These are phyloP conservation scores for Omphaloscelis lunosa DNA, from an alignment of 2,888 invertebrate species.

Conservation along the genomic window DNA sequence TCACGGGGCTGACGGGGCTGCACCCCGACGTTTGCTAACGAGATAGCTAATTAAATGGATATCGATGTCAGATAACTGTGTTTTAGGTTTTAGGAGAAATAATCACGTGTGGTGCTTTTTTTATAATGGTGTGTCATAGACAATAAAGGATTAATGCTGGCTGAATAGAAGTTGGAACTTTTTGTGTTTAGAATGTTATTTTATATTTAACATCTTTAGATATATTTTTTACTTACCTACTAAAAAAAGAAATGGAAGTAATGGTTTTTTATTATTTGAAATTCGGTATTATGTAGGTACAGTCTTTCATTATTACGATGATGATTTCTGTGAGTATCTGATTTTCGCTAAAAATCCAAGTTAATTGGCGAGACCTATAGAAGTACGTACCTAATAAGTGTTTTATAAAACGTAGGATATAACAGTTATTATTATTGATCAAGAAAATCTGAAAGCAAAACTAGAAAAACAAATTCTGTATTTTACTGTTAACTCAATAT, in stretches of 20 bases:
- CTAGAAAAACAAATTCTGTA: not conserved
- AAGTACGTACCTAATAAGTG: not conserved
- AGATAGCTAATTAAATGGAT: conserved; percentile 64
- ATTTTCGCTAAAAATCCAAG: not conserved
- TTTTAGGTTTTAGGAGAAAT: conserved; percentile 22
- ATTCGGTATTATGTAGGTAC: not conserved
- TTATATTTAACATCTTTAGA: not conserved
- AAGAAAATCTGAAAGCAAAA: not conserved
- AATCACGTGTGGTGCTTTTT: conserved; percentile 20
- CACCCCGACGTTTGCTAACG: conserved; percentile 60
- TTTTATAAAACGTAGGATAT: not conserved
- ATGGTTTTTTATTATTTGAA: not conserved
- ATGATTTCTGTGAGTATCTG: not conserved
- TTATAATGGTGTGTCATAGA: conserved; percentile 25
- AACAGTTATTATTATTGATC: not conserved
- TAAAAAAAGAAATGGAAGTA: not conserved
- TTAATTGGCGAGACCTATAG: not conserved
- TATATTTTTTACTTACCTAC: not conserved
- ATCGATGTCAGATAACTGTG: conserved; percentile 40
- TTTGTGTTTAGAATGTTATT: not conserved
- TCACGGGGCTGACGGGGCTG: conserved; percentile 40
- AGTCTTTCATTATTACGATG: not conserved
- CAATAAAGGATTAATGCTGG: conserved; percentile 1
- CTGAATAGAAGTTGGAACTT: not conserved
- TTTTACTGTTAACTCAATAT: conserved; percentile 26